Conservation (phyloP, 2,888 invertebrate genomes). For the Elegia similella region DNA sequence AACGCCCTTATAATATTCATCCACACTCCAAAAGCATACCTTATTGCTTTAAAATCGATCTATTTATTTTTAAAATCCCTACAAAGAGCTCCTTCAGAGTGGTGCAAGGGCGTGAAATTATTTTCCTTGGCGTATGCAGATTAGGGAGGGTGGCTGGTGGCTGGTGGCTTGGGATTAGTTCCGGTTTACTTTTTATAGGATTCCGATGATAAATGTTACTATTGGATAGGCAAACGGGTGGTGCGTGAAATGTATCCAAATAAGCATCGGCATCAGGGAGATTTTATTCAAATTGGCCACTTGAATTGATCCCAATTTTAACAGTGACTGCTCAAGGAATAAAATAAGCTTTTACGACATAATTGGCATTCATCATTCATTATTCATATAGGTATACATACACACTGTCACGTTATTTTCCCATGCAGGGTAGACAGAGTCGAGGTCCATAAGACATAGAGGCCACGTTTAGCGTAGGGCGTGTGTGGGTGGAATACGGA, state of each 20-base stretch:
- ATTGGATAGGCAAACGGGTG: slow-evolving; percentile 68
- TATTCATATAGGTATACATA: too few relatives aligned
- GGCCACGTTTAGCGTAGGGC: too few relatives aligned
- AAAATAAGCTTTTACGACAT: too few relatives aligned
- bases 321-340: too few relatives aligned
- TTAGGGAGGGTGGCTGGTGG: slow-evolving; percentile 60
- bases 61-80: slow-evolving; percentile 36
- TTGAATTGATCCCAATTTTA: not conserved
- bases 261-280: slow-evolving; percentile 37
- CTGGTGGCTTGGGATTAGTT: slow-evolving; percentile 65
- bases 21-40: not conserved
- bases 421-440: too few relatives aligned
- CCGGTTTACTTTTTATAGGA: slow-evolving; percentile 80
- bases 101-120: slow-evolving; percentile 77
- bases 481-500: too few relatives aligned
- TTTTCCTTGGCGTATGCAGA: slow-evolving; percentile 79
- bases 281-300: slow-evolving; percentile 10
- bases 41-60: slow-evolving; percentile 14
- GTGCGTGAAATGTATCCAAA: slow-evolving; percentile 75
- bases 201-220: slow-evolving; percentile 77
- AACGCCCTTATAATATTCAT: not conserved
- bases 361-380: too few relatives aligned
- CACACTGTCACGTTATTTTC: too few relatives aligned
- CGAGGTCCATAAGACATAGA: too few relatives aligned
- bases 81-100: slow-evolving; percentile 57